Evolutionary conservation across 2,113 vertebrate genomes (phyloP).

Genomic region (Sturnus vulgaris): DNA sequence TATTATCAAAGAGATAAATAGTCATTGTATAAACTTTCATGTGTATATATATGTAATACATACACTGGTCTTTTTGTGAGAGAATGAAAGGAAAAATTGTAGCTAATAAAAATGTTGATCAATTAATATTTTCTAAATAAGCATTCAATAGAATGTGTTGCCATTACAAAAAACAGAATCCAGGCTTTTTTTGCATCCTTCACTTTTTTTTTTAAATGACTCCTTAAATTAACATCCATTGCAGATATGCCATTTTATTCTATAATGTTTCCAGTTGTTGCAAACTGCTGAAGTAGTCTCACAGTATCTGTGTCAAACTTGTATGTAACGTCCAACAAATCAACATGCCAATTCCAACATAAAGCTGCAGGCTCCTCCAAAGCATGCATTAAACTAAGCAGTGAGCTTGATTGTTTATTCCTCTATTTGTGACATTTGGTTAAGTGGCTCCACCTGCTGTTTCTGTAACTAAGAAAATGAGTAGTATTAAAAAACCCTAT

Average conservation of each 20-base stretch:
- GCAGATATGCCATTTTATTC: neutral
- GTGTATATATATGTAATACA: neutral
- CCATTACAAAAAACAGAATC: neutral
- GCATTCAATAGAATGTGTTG: neutral
- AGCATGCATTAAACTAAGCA: neutral
- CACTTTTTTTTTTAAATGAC: neutral
- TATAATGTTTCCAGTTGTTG: neutral
- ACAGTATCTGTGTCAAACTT: neutral
- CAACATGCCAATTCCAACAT: neutral
- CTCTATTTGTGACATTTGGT: neutral
- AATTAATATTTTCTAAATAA: neutral
- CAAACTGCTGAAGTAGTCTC: neutral
- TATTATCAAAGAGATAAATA: neutral
- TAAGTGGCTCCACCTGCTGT: constrained; percentile 65
- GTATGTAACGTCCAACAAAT: neutral
- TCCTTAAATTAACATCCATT: neutral
- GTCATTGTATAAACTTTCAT: neutral
- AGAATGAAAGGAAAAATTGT: neutral
- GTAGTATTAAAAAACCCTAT: neutral
- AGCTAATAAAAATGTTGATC: neutral
- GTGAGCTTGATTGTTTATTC: neutral
- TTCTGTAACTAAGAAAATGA: neutral
- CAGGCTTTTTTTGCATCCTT: neutral
- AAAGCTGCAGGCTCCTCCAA: neutral
- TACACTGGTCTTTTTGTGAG: neutral